phyloP scores from a whole-genome alignment of 1,140 invertebrate genomes.

The Bombyx mandarina region DNA sequence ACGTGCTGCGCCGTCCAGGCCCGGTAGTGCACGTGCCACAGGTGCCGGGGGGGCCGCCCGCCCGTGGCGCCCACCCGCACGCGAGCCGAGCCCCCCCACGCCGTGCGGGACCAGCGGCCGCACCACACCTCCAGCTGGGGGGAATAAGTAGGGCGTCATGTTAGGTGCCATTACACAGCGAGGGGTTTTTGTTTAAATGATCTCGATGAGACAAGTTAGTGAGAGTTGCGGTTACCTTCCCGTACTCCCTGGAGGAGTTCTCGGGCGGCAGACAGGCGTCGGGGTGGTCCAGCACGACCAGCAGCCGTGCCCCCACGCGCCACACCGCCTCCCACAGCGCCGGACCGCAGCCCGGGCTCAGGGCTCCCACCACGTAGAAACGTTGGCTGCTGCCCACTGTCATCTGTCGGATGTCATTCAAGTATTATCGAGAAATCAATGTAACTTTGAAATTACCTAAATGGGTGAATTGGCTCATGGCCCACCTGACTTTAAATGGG shows the following conservation, averaged over 20 bases:
- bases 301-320: conserved; percentile 85
- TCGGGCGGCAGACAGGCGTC: conserved; percentile 49
- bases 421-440: too few species aligned
- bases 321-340: conserved; percentile 91
- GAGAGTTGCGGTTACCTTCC: conserved; percentile 25
- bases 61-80: conserved; percentile 32
- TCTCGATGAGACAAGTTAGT: too few species aligned
- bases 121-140: conserved; percentile 78
- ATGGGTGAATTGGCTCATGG: too few species aligned
- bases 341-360: conserved; percentile 14
- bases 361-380: conserved; percentile 82
- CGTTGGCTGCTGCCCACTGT: conserved; percentile 81
- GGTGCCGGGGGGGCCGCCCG: conserved; percentile 52
- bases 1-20: conserved; percentile 80
- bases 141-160: too few species aligned
- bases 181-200: too few species aligned
- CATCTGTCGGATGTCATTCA: conserved; percentile 62
- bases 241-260: conserved; percentile 56
- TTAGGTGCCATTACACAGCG: too few species aligned
- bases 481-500: too few species aligned
- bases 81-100: conserved; percentile 46
- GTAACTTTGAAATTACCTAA: too few species aligned
- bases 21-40: conserved; percentile 88
- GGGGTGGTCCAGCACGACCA: conserved; percentile 46
- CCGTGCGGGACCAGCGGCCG: conserved; percentile 61